phyloP scores from a whole-genome alignment of 1,140 invertebrate genomes.

The Drosophila eugracilis region DNA sequence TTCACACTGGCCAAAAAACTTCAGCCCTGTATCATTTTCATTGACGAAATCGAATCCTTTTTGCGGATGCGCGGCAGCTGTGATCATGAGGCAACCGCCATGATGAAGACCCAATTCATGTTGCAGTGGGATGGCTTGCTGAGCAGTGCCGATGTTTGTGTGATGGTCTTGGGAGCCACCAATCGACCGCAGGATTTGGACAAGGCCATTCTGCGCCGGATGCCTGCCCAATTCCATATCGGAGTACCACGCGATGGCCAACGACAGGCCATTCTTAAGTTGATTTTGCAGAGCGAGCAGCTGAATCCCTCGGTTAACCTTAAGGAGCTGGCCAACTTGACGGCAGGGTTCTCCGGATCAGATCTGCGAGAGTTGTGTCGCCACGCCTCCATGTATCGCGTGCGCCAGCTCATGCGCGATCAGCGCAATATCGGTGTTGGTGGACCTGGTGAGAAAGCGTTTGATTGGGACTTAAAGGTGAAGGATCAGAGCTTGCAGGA shows the following conservation, averaged over 20 bases:
- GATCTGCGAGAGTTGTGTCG: constrained; percentile 96
- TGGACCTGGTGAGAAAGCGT: too few relatives aligned
- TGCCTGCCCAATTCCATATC: constrained; percentile 97
- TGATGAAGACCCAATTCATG: constrained; percentile 99
- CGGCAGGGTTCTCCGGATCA: constrained; percentile 95
- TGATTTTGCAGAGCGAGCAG: constrained; percentile 92
- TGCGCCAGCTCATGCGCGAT: constrained; percentile 87
- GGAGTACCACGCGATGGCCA: constrained; percentile 91
- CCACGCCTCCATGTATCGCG: constrained; percentile 93
- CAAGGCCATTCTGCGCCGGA: constrained; percentile 96
- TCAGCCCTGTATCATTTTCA: constrained; percentile 97
- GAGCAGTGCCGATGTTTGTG: constrained; percentile 90
- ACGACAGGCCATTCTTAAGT: constrained; percentile 90
- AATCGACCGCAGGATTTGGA: constrained; percentile 98
- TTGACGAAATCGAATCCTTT: constrained; percentile 99
- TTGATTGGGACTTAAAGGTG: background rate
- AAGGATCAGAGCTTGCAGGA: constrained; percentile 69
- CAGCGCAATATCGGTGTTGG: background rate
- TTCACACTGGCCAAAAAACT: constrained; percentile 97
- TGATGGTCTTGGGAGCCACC: constrained; percentile 88
- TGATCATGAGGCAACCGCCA: constrained; percentile 99
- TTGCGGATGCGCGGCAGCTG: constrained; percentile 92
- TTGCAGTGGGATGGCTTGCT: constrained; percentile 94
- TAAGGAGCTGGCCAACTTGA: constrained; percentile 88
- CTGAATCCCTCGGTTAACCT: constrained; percentile 90